Conservation (phyloP, 2,113 vertebrate genomes). For the Bufo bufo region DNA sequence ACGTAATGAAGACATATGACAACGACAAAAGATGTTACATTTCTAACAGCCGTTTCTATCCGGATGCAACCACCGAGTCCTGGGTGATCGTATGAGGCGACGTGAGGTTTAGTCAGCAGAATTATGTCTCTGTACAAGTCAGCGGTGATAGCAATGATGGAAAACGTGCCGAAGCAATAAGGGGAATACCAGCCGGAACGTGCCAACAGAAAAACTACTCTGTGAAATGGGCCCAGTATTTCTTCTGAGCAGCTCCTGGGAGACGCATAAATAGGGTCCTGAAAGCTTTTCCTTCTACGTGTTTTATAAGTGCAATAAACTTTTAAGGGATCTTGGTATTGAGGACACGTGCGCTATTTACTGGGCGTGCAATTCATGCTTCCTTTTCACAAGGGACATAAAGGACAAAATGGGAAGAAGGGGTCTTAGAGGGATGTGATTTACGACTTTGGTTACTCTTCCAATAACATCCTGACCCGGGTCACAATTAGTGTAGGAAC, state of each 20-base stretch:
- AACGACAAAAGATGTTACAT: not conserved
- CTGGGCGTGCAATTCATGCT: constrained; percentile 74
- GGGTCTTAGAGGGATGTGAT: not conserved
- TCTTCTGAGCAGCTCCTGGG: constrained; percentile 73
- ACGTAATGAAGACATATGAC: not conserved
- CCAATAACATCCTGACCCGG: constrained; percentile 24
- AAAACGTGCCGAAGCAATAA: not conserved
- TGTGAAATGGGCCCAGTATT: constrained; percentile 79
- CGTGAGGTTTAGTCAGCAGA: not conserved
- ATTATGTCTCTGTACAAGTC: not conserved
- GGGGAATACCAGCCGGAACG: not conserved
- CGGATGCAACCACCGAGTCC: not conserved
- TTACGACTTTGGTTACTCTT: constrained; percentile 9
- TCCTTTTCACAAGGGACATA: constrained; percentile 72
- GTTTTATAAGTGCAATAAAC: constrained; percentile 82
- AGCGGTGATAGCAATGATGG: not conserved
- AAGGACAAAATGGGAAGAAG: constrained; percentile 72
- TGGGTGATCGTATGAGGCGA: not conserved
- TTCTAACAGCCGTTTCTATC: not conserved
- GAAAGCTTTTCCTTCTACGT: constrained; percentile 80
- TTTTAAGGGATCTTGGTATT: constrained; percentile 80
- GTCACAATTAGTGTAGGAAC: constrained; percentile 1
- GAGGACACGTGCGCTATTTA: constrained; percentile 76
- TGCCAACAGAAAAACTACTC: constrained; percentile 63
- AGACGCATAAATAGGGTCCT: constrained; percentile 76